Evolutionary conservation across 1,140 invertebrate species (phyloP).

Genomic region (Lepidurus apus): DNA sequence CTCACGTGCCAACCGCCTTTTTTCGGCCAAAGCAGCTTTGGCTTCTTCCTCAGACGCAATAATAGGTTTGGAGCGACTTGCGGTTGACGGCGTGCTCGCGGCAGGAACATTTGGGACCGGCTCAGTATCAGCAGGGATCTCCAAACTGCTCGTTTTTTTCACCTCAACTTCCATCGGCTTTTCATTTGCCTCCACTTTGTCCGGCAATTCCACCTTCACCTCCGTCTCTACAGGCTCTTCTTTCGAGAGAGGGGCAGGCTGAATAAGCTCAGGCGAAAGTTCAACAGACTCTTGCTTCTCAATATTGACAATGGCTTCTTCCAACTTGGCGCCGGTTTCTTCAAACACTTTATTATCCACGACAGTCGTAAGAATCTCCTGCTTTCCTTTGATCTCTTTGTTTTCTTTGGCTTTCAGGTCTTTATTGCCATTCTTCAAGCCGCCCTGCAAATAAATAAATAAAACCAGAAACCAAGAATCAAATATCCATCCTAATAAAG

Average conservation of each 20-base stretch:
- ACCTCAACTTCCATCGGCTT: conserved; percentile 33
- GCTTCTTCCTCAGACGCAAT: conserved; percentile 85
- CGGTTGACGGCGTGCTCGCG: conserved; percentile 16
- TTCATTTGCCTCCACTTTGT: conserved; percentile 46
- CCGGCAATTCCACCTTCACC: conserved; percentile 34
- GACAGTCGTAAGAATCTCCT: conserved; percentile 42
- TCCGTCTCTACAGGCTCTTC: conserved; percentile 46
- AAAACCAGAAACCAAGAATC: background rate
- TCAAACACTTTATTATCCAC: conserved; percentile 40
- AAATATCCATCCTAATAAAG: background rate
- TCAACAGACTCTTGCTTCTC: conserved; percentile 36
- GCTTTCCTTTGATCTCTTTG: conserved; percentile 34
- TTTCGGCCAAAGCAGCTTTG: conserved; percentile 79
- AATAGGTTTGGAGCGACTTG: conserved; percentile 49
- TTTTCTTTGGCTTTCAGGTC: background rate
- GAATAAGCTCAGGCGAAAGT: conserved; percentile 47
- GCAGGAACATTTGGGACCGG: conserved; percentile 1
- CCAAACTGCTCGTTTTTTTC: background rate
- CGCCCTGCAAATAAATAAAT: background rate
- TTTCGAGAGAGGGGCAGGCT: conserved; percentile 42
- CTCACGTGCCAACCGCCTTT: conserved; percentile 71
- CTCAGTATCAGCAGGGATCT: background rate
- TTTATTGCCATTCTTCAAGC: background rate
- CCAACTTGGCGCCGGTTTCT: conserved; percentile 47
- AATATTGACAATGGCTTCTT: background rate